Evolutionary conservation across 2,797 vertebrate genomes (phyloP), one percentile per base, ranked within the genome.

Genomic region (Thalassophryne amazonica): DNA sequence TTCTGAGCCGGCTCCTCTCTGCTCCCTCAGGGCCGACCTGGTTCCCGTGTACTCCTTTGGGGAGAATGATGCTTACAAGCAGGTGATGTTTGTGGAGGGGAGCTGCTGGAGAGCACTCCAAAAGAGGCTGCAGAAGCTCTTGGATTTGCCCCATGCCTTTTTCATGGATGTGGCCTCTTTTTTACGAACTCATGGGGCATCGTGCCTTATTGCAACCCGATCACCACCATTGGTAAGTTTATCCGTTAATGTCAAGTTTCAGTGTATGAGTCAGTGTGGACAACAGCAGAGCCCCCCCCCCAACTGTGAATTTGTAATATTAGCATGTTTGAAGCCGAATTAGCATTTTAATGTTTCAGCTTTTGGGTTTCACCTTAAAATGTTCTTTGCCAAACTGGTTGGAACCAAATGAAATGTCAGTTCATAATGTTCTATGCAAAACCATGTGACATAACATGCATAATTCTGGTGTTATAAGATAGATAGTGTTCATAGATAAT

Each of bases 31-130:
- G 5, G 92, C 97, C 0, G 96, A 99, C 65, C 84, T 99, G 71
- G 97, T 99, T 62, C 97, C 97, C 0, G 91, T 93, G 17, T 99
- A 96, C 68, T 97, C 97, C 2, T 99, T 98, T 29, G 97, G 97
- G 2, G 97, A 99, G 79, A 99, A 99, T 0, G 95, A 98, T 15
- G 92, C 89, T 3, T 99, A 94, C 79, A 91, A 94, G 77, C 97
- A 99, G 74, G 83, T 98, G 64, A 93, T 98, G 70, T 97, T 98
- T 0, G 82, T 95, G 46, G 95, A 99, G 57, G 94, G 91, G 0
- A 94, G 92, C 25, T 93, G 88, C 91, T 92, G 92, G 70, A 89
- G 89, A 28, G 51, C 61, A 73, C 14, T 94, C 10, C 97, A 99
- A 77, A 95, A 79, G 84, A 94, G 80, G 73, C 80, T 99, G 45